Conservation (phyloP, 2,113 vertebrate genomes). For the Eurypyga helias region DNA sequence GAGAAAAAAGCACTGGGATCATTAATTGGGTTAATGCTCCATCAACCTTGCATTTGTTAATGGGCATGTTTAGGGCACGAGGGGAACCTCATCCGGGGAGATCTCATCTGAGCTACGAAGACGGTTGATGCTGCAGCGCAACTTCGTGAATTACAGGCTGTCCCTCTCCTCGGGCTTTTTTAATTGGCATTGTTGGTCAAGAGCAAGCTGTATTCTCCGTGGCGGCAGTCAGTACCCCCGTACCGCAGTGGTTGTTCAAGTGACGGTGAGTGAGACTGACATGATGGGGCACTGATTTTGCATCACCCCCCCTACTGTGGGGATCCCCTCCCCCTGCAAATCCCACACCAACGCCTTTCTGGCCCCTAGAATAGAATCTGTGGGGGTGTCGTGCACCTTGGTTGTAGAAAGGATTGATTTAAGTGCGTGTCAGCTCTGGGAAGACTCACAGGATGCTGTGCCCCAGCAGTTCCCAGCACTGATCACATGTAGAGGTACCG, state of each 20-base stretch:
- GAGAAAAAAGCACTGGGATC: not conserved
- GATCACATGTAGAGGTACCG: rapidly evolving
- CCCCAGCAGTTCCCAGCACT: not conserved
- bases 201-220: rapidly evolving
- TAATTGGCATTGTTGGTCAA: rapidly evolving
- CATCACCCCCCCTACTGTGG: rapidly evolving
- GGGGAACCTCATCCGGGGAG: not conserved
- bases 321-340: not conserved
- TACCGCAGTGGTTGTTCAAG: rapidly evolving
- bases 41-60: slow-evolving; percentile 1
- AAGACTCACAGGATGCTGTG: rapidly evolving
- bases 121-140: rapidly evolving
- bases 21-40: slow-evolving; percentile 46
- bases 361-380: not conserved
- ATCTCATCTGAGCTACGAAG: not conserved
- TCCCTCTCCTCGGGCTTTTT: not conserved
- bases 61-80: not conserved
- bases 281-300: not conserved
- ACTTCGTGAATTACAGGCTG: not conserved
- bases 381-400: rapidly evolving
- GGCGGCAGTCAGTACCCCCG: not conserved
- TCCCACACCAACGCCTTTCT: not conserved
- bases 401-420: not conserved
- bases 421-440: not conserved
- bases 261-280: rapidly evolving